A percentile compares a stretch with the other conserved stretches of the same genome.
Evolutionary conservation across 2,888 invertebrate species (phyloP).

Genomic region (Tethea ocularis): DNA sequence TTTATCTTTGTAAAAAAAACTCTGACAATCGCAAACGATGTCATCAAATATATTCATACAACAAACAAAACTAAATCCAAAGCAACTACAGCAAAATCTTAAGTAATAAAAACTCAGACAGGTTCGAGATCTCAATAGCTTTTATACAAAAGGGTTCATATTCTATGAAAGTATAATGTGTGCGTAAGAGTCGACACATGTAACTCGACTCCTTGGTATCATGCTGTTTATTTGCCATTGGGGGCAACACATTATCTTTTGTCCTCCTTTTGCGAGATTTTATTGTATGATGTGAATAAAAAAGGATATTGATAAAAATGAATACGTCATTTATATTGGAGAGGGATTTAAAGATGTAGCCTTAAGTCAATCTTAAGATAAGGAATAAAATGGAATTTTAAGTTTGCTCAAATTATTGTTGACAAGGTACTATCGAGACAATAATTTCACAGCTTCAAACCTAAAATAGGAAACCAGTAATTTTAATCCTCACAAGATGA

Average conservation of each 20-base stretch:
- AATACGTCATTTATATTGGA: not conserved
- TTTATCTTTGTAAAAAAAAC: not conserved
- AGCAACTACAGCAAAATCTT: not conserved
- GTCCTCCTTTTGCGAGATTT: conserved; percentile 52
- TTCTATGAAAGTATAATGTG: conserved; percentile 20
- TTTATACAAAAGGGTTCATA: conserved; percentile 5
- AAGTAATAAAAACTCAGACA: conserved; percentile 3
- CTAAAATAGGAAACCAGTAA: no score
- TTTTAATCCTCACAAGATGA: no score
- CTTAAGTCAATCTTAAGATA: no score
- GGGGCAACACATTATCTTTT: conserved; percentile 58
- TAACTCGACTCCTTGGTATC: conserved; percentile 64
- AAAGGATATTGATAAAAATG: conserved; percentile 4
- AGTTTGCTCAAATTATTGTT: no score
- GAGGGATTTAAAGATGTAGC: not conserved
- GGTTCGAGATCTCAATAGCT: conserved; percentile 2
- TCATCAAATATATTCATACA: not conserved
- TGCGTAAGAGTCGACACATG: conserved; percentile 53
- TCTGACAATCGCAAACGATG: not conserved
- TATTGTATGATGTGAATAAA: conserved; percentile 41
- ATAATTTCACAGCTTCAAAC: no score
- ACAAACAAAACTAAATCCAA: not conserved
- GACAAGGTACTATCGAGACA: no score
- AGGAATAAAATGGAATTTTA: no score
- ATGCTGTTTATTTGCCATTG: conserved; percentile 62